Conservation (phyloP, 2,888 invertebrate genomes). For the Hyles lineata region DNA sequence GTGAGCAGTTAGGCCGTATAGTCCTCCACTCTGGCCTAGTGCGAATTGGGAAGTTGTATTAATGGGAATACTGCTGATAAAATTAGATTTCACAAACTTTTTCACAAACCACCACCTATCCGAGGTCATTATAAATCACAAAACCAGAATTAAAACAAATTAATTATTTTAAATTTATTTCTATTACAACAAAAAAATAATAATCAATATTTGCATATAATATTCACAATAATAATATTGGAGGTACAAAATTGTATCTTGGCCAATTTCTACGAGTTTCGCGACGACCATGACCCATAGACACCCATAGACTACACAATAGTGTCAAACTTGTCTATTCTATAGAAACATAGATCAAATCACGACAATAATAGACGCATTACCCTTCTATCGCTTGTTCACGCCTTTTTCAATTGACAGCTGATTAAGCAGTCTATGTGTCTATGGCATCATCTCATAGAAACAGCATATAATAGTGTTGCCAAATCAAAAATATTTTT, state of each 20-base stretch:
- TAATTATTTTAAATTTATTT: slow-evolving; percentile 20
- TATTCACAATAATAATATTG: slow-evolving; percentile 21
- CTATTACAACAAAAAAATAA: slow-evolving; percentile 19
- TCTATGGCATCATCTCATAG: neutral
- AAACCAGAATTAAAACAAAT: neutral
- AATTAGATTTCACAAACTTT: too few species aligned
- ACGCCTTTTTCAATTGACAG: too few species aligned
- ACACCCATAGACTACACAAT: neutral
- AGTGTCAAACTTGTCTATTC: too few species aligned
- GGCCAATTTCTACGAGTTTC: neutral
- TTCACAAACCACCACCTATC: too few species aligned
- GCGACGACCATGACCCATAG: neutral
- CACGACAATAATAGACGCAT: too few species aligned
- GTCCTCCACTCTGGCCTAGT: too few species aligned
- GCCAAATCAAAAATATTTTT: slow-evolving; percentile 13
- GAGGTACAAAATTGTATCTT: slow-evolving; percentile 21
- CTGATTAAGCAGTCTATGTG: neutral
- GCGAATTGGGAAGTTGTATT: too few species aligned
- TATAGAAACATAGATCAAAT: neutral
- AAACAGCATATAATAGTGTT: slow-evolving; percentile 8
- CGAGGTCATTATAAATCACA: neutral
- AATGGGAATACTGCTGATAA: too few species aligned
- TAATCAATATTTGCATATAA: slow-evolving; percentile 26
- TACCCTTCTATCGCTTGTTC: too few species aligned
- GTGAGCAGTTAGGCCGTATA: too few species aligned